phyloP scores from a whole-genome alignment of 2,113 vertebrate species.

The Erpornis zantholeuca region DNA sequence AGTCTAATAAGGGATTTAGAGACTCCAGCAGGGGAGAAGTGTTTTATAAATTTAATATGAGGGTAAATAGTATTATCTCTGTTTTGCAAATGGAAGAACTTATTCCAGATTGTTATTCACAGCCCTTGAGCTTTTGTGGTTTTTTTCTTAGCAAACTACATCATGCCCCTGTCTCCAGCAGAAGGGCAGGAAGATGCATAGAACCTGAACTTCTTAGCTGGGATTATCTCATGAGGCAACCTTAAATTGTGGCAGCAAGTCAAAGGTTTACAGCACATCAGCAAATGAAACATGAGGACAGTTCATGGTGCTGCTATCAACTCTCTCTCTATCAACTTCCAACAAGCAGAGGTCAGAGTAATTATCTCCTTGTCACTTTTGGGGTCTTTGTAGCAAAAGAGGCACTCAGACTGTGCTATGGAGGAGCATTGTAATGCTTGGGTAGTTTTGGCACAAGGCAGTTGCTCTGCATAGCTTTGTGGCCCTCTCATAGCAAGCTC shows the following conservation, averaged over 20 bases:
- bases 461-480: not conserved
- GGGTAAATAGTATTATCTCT: not conserved
- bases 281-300: not conserved
- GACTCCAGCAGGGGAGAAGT: not conserved
- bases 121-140: not conserved
- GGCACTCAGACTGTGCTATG: not conserved
- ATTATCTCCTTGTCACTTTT: not conserved
- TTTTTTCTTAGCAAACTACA: constrained; percentile 40
- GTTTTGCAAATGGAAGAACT: constrained; percentile 9
- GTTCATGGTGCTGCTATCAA: not conserved
- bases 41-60: constrained; percentile 10
- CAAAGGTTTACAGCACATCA: constrained; percentile 16
- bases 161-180: not conserved
- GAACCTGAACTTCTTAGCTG: not conserved
- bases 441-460: not conserved
- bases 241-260: not conserved
- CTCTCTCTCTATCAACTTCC: not conserved
- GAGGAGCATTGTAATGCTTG: not conserved
- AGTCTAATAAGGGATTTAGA: constrained; percentile 28
- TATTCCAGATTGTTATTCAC: not conserved
- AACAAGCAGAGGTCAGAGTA: not conserved
- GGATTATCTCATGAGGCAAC: not conserved
- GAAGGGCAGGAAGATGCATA: constrained; percentile 35
- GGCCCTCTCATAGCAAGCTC: not conserved
- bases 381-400: not conserved